Percentiles rank a stretch among this genome's conserved stretches.
Evolutionary conservation across 2,797 vertebrate genomes (phyloP).

Genomic region (Mastacembelus armatus): DNA sequence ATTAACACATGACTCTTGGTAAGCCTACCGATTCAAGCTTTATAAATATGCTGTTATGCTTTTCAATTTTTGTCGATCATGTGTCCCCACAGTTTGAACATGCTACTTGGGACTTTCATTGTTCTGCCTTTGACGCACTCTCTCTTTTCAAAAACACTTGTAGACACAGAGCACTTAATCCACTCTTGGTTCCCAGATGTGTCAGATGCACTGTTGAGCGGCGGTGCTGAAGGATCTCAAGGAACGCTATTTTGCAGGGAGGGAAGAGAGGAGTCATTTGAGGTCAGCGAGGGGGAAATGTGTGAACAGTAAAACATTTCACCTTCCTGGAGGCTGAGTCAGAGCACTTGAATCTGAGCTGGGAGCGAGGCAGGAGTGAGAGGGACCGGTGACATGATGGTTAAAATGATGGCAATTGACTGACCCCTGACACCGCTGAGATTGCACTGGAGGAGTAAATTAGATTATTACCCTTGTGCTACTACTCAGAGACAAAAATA

Average conservation of each 20-base stretch:
- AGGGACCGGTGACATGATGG: slow-evolving; percentile 7
- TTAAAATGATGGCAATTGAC: slow-evolving; percentile 25
- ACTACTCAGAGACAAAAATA: slow-evolving; percentile 7
- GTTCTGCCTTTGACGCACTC: slow-evolving; percentile 31
- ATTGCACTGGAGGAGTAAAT: slow-evolving; percentile 23
- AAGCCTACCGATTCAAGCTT: slow-evolving; percentile 2
- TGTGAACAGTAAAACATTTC: slow-evolving; percentile 77
- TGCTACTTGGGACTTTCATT: slow-evolving; percentile 46
- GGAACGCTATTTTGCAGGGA: slow-evolving; percentile 75
- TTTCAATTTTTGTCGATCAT: slow-evolving; percentile 22
- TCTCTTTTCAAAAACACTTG: slow-evolving; percentile 54
- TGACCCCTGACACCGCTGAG: slow-evolving; percentile 27
- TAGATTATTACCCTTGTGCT: slow-evolving; percentile 10
- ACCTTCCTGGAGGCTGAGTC: slow-evolving; percentile 71
- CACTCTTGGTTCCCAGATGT: slow-evolving; percentile 60
- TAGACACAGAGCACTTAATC: slow-evolving; percentile 65
- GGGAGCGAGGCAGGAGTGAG: slow-evolving; percentile 14
- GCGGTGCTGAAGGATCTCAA: slow-evolving; percentile 77
- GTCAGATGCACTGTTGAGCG: slow-evolving; percentile 67
- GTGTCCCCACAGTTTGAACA: slow-evolving; percentile 51
- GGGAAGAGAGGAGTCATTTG: slow-evolving; percentile 63
- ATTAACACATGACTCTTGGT: not conserved
- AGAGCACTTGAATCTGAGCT: slow-evolving; percentile 51
- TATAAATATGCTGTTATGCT: slow-evolving; percentile 25
- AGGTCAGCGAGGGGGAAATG: slow-evolving; percentile 71